phyloP scores from a whole-genome alignment of 2,113 vertebrate species.

The Gnathonemus longibarbis region DNA sequence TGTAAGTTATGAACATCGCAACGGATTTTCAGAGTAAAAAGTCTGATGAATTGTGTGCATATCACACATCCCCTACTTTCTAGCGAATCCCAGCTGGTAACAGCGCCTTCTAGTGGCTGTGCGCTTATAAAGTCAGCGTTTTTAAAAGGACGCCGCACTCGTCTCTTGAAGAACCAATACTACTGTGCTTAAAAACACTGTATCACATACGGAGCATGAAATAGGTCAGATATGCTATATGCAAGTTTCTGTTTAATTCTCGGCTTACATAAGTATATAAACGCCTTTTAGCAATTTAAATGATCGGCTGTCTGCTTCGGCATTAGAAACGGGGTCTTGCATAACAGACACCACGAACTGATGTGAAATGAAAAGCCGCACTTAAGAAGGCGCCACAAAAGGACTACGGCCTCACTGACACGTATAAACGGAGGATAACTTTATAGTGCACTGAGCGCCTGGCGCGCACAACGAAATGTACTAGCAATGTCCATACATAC shows the following conservation, averaged over 20 bases:
- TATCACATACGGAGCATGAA: not conserved
- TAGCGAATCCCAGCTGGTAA: slow-evolving; percentile 50
- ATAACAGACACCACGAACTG: not conserved
- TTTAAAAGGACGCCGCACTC: not conserved
- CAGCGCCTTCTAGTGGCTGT: slow-evolving; percentile 61
- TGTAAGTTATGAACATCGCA: not conserved
- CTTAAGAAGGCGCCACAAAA: not conserved
- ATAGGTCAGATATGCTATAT: not conserved
- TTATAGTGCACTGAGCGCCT: not conserved
- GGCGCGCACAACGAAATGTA: not conserved
- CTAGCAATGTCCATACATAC: not conserved
- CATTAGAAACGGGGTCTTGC: not conserved
- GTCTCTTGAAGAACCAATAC: not conserved
- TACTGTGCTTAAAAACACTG: not conserved
- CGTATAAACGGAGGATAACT: not conserved
- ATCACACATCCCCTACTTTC: not conserved
- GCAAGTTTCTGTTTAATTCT: not conserved
- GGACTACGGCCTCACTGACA: not conserved
- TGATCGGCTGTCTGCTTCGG: not conserved
- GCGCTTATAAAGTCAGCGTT: not conserved
- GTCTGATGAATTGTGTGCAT: not conserved
- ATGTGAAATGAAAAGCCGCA: not conserved
- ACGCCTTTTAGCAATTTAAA: not conserved
- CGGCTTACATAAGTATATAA: not conserved
- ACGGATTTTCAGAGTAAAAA: not conserved